These are phyloP conservation scores for Pagetopsis macropterus DNA, from an alignment of 2,797 vertebrate species.

Conservation along the genomic window DNA sequence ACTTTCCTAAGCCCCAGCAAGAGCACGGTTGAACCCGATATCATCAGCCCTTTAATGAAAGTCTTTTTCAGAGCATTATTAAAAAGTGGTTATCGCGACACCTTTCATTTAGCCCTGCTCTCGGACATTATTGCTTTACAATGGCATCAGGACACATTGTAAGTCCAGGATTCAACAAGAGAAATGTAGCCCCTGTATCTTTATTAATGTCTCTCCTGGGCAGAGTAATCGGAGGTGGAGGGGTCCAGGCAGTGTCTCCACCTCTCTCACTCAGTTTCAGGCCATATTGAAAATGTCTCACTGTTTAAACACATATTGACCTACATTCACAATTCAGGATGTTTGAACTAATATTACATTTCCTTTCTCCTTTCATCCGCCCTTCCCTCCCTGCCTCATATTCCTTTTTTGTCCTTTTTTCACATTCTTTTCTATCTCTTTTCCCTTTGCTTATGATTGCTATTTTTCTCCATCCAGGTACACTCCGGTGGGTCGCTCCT, in stretches of 20 bases:
- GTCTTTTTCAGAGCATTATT: slow-evolving; percentile 55
- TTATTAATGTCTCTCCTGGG: slow-evolving; percentile 46
- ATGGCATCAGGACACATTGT: slow-evolving; percentile 34
- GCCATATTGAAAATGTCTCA: slow-evolving; percentile 20
- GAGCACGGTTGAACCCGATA: slow-evolving; percentile 40
- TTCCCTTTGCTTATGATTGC: not conserved
- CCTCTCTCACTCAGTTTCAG: slow-evolving; percentile 39
- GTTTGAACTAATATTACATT: slow-evolving; percentile 30
- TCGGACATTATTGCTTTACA: slow-evolving; percentile 19
- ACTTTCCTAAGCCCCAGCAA: slow-evolving; percentile 30
- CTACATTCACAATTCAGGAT: slow-evolving; percentile 37
- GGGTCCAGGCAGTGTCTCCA: slow-evolving; percentile 20
- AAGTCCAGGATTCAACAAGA: slow-evolving; percentile 26
- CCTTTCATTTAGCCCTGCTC: slow-evolving; percentile 52
- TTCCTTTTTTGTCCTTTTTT: not conserved
- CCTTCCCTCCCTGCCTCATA: not conserved
- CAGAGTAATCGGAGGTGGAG: slow-evolving; percentile 34
- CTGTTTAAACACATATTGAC: slow-evolving; percentile 43
- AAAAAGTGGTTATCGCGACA: slow-evolving; percentile 53
- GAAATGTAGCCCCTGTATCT: slow-evolving; percentile 14
- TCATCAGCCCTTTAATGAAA: slow-evolving; percentile 62
- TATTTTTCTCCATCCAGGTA: slow-evolving; percentile 82
- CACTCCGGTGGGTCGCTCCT: slow-evolving; percentile 97
- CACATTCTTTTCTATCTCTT: not conserved
- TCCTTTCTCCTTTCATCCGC: slow-evolving; percentile 15